Evolutionary conservation across 2,888 invertebrate species (phyloP), one percentile per base, ranked within the genome.

Genomic region (Subacronicta megacephala): DNA sequence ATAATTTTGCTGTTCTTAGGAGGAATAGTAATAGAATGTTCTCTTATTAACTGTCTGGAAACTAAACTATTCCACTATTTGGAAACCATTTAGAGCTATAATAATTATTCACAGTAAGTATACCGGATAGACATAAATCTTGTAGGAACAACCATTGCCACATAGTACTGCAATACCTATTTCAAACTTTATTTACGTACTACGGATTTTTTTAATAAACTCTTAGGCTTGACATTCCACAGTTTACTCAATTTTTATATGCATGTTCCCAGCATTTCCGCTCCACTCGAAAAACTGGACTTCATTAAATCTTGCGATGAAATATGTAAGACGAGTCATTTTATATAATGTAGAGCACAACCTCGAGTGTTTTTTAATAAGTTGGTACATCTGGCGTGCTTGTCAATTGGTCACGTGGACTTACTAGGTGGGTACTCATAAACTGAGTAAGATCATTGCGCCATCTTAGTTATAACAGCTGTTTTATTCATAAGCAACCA

Each of bases 381-480:
- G 52, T 63, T 37, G 61, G 44, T 64, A 66, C 75, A 74, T 72
- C 70, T 77, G 76, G 74, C 75, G 59, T 79, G 72, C 50, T 62
- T 72, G 73, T 75, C 80, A 79, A 78, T 82, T 79, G 70, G 73
- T 67, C 78, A 78, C 66, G 77, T 69, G 58, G 73, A 51, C 49
- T 46, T 46, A 53, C 58, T 62, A 58, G 61, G 67, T 57, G 55
- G n/a, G n/a, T n/a, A n/a, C n/a, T n/a, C 43, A 72, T 59, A 18
- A 37, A 55, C 62, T 47, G 57, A 47, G 52, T 37, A 56, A 47
- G 42, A 66, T 50, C 52, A 72, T 82, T 83, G 72, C 83, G 75
- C 78, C 80, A 82, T 78, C 68, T 66, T 62, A 65, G 72, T 76
- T 78, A 52, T 67, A 68, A 74, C 82, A 83, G 81, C 81, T 83